Conservation (phyloP, 2,113 vertebrate genomes). For the Charadrius vociferus region DNA sequence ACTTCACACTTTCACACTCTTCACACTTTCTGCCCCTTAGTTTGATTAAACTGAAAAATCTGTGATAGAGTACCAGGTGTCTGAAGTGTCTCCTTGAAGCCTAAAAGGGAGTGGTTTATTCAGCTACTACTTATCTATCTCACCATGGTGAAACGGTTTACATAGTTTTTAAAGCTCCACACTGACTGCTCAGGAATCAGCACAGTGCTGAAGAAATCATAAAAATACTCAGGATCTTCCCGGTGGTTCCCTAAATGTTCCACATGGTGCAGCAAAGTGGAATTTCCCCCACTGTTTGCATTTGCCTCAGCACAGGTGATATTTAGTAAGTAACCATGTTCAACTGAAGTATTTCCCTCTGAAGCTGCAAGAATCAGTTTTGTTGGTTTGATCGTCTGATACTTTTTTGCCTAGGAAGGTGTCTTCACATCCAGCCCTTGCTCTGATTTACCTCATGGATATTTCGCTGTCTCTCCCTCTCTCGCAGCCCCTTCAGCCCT, state of each 20-base stretch:
- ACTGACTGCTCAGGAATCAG: background rate
- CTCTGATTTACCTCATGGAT: background rate
- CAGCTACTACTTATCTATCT: background rate
- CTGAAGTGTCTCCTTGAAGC: background rate
- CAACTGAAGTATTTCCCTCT: background rate
- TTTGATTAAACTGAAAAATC: background rate
- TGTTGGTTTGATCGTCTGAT: background rate
- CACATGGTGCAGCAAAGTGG: background rate
- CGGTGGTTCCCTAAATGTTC: background rate
- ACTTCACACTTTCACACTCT: no score
- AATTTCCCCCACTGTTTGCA: background rate
- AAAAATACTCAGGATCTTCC: background rate
- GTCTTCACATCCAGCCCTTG: background rate
- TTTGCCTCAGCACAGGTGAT: background rate
- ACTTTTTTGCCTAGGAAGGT: background rate
- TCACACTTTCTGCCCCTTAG: background rate
- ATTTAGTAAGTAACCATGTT: background rate
- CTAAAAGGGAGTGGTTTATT: background rate
- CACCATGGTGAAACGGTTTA: background rate
- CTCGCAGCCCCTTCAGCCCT: slow-evolving; percentile 77
- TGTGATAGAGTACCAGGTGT: background rate
- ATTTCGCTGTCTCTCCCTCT: background rate
- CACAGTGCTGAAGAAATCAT: background rate
- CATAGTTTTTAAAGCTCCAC: background rate
- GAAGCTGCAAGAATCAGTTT: background rate